phyloP scores from a whole-genome alignment of 2,797 vertebrate species.

The Parotocinclus haroldoi region DNA sequence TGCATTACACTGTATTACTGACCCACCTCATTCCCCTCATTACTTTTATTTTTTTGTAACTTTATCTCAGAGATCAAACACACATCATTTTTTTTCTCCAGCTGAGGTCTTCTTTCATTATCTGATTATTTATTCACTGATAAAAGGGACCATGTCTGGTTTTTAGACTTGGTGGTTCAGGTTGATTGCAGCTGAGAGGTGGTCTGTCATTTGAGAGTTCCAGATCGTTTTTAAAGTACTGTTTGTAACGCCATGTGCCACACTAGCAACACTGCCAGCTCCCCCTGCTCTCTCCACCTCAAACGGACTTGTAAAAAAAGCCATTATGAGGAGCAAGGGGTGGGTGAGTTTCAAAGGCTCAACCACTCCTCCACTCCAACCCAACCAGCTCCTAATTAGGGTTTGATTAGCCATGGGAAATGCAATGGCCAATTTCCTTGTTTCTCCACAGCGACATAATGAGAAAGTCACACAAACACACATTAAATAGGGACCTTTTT shows the following conservation, averaged over 20 bases:
- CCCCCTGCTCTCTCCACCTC: conserved; percentile 35
- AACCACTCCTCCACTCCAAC: conserved; percentile 37
- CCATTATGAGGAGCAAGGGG: conserved; percentile 39
- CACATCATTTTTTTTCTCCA: conserved; percentile 40
- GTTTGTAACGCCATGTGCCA: conserved; percentile 50
- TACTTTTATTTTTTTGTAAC: too few relatives aligned
- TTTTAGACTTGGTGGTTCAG: conserved; percentile 48
- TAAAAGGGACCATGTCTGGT: conserved; percentile 12
- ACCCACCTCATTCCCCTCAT: too few relatives aligned
- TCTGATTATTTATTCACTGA: conserved; percentile 59
- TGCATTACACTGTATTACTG: too few relatives aligned
- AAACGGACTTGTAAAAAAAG: conserved; percentile 47
- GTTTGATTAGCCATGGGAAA: conserved; percentile 58
- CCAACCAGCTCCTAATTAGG: conserved; percentile 57
- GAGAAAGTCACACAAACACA: conserved; percentile 46
- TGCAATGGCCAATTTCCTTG: conserved; percentile 43
- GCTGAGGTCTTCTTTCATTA: conserved; percentile 51
- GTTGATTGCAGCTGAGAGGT: conserved; percentile 57
- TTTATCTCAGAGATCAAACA: neutral
- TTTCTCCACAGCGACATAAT: conserved; percentile 42
- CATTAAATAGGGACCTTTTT: conserved; percentile 32
- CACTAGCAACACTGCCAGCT: conserved; percentile 23
- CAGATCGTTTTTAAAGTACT: conserved; percentile 64
- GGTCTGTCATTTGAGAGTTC: conserved; percentile 56
- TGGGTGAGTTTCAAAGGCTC: conserved; percentile 44